Evolutionary conservation across 2,797 vertebrate genomes (phyloP).

Genomic region (Aulostomus chinensis): DNA sequence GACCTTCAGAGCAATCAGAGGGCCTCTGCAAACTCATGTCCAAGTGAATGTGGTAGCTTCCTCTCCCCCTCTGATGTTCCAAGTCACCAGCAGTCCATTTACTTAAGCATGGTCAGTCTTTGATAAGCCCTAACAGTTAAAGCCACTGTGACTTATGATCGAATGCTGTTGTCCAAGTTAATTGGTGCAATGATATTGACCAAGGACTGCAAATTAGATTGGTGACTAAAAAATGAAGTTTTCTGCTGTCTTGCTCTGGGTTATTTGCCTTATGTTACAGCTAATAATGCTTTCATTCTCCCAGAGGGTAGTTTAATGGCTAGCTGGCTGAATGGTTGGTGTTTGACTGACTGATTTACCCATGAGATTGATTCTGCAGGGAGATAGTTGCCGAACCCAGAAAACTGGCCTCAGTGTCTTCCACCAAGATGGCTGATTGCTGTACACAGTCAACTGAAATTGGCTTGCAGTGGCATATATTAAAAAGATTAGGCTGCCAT

Average conservation of each 20-base stretch:
- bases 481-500: slow-evolving; percentile 34
- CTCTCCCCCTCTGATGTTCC: too few relatives aligned
- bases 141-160: neutral
- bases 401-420: slow-evolving; percentile 8
- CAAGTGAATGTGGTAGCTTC: too few relatives aligned
- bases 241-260: slow-evolving; percentile 1
- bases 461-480: slow-evolving; percentile 28
- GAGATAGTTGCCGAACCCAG: slow-evolving; percentile 8
- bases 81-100: too few relatives aligned
- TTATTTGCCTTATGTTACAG: slow-evolving; percentile 22
- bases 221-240: slow-evolving; percentile 11
- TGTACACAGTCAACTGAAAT: slow-evolving; percentile 29
- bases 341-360: slow-evolving; percentile 37
- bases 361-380: slow-evolving; percentile 9
- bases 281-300: slow-evolving; percentile 32
- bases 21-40: too few relatives aligned
- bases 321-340: slow-evolving; percentile 10
- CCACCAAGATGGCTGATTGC: slow-evolving; percentile 17
- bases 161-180: slow-evolving; percentile 12
- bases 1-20: too few relatives aligned
- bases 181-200: neutral
- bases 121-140: neutral
- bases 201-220: slow-evolving; percentile 12
- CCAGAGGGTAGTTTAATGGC: slow-evolving; percentile 18
- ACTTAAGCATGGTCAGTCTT: neutral